Conservation (phyloP, 1,140 invertebrate species). For the Drosophila mauritiana region DNA sequence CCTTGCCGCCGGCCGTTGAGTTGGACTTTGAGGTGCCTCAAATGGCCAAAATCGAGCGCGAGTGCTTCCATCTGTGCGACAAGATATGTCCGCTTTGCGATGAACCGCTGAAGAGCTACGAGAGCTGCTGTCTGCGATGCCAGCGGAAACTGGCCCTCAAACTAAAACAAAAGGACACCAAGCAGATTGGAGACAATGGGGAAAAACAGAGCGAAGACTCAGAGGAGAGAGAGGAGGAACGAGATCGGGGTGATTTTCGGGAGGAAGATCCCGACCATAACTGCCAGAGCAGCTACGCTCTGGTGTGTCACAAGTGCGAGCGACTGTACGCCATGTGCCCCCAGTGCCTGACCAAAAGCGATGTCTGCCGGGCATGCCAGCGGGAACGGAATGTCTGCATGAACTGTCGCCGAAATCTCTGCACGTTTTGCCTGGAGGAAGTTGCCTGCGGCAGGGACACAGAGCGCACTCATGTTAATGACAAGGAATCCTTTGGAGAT, state of each 20-base stretch:
- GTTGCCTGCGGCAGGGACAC: slow-evolving; percentile 68
- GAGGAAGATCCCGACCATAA: slow-evolving; percentile 31
- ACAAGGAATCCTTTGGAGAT: slow-evolving; percentile 22
- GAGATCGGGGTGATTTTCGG: slow-evolving; percentile 1
- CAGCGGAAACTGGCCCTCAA: slow-evolving; percentile 72
- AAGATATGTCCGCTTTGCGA: slow-evolving; percentile 81
- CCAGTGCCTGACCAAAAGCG: slow-evolving; percentile 69
- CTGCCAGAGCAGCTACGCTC: slow-evolving; percentile 62
- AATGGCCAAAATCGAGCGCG: slow-evolving; percentile 67
- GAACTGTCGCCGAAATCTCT: slow-evolving; percentile 72
- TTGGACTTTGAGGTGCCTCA: slow-evolving; percentile 69
- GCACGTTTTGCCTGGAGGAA: slow-evolving; percentile 77
- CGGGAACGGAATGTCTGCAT: slow-evolving; percentile 77
- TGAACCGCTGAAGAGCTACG: slow-evolving; percentile 72
- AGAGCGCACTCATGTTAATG: slow-evolving; percentile 67
- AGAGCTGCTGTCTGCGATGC: slow-evolving; percentile 75
- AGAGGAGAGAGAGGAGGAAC: slow-evolving; percentile 1
- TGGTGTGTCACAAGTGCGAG: slow-evolving; percentile 78
- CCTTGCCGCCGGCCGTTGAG: slow-evolving; percentile 62
- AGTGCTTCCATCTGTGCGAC: slow-evolving; percentile 82
- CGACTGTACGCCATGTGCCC: slow-evolving; percentile 69
- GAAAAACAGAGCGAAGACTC: slow-evolving; percentile 4
- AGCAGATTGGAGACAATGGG: background rate
- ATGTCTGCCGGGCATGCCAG: slow-evolving; percentile 72
- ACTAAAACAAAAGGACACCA: slow-evolving; percentile 44